Conservation (phyloP, 2,888 invertebrate species). For the Parnassius glacialis region DNA sequence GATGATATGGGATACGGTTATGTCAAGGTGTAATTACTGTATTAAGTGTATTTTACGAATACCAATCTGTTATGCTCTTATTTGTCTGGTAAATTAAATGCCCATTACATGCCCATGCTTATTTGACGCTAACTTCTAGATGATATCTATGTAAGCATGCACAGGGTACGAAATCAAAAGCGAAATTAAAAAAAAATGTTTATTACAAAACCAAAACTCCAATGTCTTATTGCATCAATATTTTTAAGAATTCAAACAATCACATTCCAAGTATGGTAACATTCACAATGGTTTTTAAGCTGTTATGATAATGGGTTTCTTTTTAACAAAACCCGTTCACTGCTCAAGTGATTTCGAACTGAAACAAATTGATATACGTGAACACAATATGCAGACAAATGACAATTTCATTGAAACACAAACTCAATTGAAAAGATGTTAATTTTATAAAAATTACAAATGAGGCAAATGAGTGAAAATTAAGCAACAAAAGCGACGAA, state of each 20-base stretch:
- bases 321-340: constrained; percentile 24
- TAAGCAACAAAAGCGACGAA: too few species aligned
- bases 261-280: neutral
- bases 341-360: constrained; percentile 33
- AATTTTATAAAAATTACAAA: neutral
- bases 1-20: too few species aligned
- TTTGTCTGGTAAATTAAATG: too few species aligned
- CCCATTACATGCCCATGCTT: too few species aligned
- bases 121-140: too few species aligned
- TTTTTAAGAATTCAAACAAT: too few species aligned
- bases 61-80: too few species aligned
- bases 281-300: neutral
- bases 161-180: constrained; percentile 44
- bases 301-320: neutral
- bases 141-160: constrained; percentile 43
- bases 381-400: constrained; percentile 8
- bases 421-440: too few species aligned
- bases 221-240: neutral
- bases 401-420: too few species aligned
- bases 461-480: neutral
- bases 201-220: constrained; percentile 12
- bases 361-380: constrained; percentile 31
- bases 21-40: too few species aligned
- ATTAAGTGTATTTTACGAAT: too few species aligned
- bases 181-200: constrained; percentile 25